phyloP scores from a whole-genome alignment of 2,113 vertebrate species.

The Microtus oregoni region DNA sequence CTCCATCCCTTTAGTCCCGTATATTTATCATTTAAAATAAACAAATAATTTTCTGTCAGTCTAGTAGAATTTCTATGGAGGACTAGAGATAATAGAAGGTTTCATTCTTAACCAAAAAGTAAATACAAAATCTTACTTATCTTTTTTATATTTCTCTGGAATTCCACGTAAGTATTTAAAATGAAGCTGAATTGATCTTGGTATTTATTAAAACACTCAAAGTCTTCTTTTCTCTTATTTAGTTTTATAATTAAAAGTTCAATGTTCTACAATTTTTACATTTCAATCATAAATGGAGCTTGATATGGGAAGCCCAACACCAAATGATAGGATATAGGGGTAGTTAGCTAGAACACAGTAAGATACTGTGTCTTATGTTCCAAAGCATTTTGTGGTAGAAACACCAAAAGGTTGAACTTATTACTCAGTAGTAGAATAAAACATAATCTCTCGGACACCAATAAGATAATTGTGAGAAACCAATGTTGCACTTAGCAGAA shows the following conservation, averaged over 20 bases:
- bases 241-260: conserved; percentile 59
- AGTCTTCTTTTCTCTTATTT: conserved; percentile 29
- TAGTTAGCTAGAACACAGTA: neutral
- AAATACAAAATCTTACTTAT: conserved; percentile 27
- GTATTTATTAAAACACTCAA: neutral
- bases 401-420: neutral
- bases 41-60: neutral
- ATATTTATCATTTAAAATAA: neutral
- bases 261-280: conserved; percentile 9
- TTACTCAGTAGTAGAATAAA: neutral
- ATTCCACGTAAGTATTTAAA: neutral
- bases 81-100: neutral
- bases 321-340: neutral
- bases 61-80: neutral
- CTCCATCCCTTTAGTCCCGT: neutral
- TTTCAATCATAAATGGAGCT: conserved; percentile 23
- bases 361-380: neutral
- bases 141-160: conserved; percentile 35
- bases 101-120: conserved; percentile 2
- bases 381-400: conserved; percentile 44
- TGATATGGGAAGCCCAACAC: neutral
- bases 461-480: conserved; percentile 18
- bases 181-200: neutral
- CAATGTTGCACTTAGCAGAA: neutral
- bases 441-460: neutral